Percentiles rank a stretch among this genome's conserved stretches.
phyloP scores from a whole-genome alignment of 2,888 invertebrate species.

The Germaria angustata region DNA sequence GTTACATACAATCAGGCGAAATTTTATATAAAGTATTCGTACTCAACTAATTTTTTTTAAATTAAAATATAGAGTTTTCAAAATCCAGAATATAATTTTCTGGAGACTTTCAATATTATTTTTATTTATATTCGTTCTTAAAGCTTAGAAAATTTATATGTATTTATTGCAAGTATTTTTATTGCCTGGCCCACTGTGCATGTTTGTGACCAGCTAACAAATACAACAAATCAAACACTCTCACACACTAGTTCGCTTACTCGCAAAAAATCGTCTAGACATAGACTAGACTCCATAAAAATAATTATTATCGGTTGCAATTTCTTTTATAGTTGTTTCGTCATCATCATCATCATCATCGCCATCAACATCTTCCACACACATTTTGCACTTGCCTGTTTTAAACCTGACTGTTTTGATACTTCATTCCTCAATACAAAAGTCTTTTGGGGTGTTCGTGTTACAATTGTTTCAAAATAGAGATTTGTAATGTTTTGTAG shows the following conservation, averaged over 20 bases:
- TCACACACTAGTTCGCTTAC: neutral
- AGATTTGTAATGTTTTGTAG: constrained; percentile 46
- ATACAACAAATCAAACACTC: constrained; percentile 29
- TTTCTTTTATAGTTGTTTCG: constrained; percentile 73
- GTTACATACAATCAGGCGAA: no score
- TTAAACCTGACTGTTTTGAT: neutral
- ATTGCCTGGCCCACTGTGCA: neutral
- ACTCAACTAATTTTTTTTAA: no score
- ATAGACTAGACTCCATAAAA: constrained; percentile 80
- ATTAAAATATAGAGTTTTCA: no score
- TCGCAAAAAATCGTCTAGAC: constrained; percentile 78
- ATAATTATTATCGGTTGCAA: constrained; percentile 80
- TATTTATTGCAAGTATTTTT: neutral
- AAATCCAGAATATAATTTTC: no score
- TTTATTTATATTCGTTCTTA: no score
- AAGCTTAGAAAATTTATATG: no score
- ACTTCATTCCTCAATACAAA: constrained; percentile 3
- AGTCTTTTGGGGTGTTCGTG: constrained; percentile 30
- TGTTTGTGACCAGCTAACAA: constrained; percentile 54
- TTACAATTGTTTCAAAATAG: constrained; percentile 50
- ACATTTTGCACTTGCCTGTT: neutral
- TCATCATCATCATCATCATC: constrained; percentile 39
- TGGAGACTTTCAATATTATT: no score
- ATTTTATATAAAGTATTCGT: no score
- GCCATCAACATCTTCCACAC: constrained; percentile 48